A percentile compares a stretch with the other conserved stretches of the same genome.
These are phyloP conservation scores for Pao palembangensis DNA, from an alignment of 2,113 vertebrate genomes.

Conservation along the genomic window DNA sequence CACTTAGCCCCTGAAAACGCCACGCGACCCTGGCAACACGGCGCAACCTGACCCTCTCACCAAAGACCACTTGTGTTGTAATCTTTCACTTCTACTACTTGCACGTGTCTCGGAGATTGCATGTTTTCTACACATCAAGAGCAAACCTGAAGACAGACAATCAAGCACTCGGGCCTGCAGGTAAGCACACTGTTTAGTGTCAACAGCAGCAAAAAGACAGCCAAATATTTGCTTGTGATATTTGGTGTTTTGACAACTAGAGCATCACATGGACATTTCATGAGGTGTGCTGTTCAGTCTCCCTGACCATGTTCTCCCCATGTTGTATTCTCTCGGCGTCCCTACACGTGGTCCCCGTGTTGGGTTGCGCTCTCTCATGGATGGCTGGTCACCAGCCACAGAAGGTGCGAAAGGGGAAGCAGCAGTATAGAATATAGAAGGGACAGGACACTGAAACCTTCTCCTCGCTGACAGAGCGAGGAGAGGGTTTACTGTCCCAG, in stretches of 20 bases:
- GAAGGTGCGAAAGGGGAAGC: constrained; percentile 21
- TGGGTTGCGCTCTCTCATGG: constrained; percentile 21
- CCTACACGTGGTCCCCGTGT: constrained; percentile 31
- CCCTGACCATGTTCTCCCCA: background rate
- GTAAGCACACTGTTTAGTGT: constrained; percentile 16
- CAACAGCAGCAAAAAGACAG: constrained; percentile 34
- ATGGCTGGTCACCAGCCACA: constrained; percentile 34
- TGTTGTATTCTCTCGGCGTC: constrained; percentile 23
- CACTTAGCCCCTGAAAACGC: constrained; percentile 31
- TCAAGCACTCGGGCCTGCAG: constrained; percentile 16
- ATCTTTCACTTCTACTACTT: constrained; percentile 25
- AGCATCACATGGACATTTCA: constrained; percentile 53
- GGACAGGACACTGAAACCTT: constrained; percentile 36
- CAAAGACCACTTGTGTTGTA: constrained; percentile 23
- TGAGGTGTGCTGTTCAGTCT: constrained; percentile 47
- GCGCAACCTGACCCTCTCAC: constrained; percentile 13
- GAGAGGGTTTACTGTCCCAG: constrained; percentile 54
- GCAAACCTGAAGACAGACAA: constrained; percentile 14
- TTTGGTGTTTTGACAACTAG: constrained; percentile 50
- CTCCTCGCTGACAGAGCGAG: constrained; percentile 38
- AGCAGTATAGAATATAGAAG: constrained; percentile 11
- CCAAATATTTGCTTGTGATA: constrained; percentile 25
- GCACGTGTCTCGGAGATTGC: constrained; percentile 14
- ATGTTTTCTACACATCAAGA: constrained; percentile 16
- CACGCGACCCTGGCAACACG: constrained; percentile 14